phyloP scores from a whole-genome alignment of 2,797 vertebrate species.

The Rhinogobio ventralis region DNA sequence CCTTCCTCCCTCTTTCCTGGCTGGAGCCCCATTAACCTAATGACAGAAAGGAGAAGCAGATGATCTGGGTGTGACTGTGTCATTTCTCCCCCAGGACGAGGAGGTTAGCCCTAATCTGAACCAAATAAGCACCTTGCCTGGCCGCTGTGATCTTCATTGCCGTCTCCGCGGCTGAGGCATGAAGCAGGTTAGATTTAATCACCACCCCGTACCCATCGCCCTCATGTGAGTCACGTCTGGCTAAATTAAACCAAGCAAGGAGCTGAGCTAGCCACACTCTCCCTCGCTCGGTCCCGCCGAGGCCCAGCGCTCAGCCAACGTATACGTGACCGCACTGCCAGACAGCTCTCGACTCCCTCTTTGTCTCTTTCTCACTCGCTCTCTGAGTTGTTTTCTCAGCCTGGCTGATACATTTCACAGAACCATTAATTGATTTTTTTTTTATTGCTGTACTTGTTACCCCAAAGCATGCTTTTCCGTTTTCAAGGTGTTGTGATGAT shows the following conservation, averaged over 20 bases:
- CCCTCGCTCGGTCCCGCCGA: neutral
- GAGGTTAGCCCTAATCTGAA: constrained; percentile 59
- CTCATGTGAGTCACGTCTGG: constrained; percentile 55
- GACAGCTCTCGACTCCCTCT: constrained; percentile 17
- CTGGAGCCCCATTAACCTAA: constrained; percentile 57
- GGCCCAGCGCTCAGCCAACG: constrained; percentile 7
- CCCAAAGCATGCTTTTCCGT: constrained; percentile 26
- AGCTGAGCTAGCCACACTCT: constrained; percentile 48
- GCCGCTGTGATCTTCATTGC: constrained; percentile 59
- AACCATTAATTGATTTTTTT: constrained; percentile 32
- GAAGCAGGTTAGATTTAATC: constrained; percentile 59
- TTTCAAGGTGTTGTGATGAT: constrained; percentile 41
- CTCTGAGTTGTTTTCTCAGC: neutral
- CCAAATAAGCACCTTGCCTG: constrained; percentile 59
- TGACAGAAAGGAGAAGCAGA: constrained; percentile 53
- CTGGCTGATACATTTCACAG: constrained; percentile 14
- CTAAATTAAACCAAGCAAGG: constrained; percentile 54
- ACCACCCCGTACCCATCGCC: constrained; percentile 50
- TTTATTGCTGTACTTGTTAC: constrained; percentile 41
- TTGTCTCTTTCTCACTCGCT: neutral
- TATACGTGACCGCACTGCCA: constrained; percentile 47
- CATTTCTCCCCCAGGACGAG: constrained; percentile 51
- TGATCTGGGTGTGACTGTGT: constrained; percentile 53
- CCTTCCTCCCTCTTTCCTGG: constrained; percentile 19
- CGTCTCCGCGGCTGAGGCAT: constrained; percentile 54